phyloP scores from a whole-genome alignment of 2,113 vertebrate species.

The Tyrannus savana region DNA sequence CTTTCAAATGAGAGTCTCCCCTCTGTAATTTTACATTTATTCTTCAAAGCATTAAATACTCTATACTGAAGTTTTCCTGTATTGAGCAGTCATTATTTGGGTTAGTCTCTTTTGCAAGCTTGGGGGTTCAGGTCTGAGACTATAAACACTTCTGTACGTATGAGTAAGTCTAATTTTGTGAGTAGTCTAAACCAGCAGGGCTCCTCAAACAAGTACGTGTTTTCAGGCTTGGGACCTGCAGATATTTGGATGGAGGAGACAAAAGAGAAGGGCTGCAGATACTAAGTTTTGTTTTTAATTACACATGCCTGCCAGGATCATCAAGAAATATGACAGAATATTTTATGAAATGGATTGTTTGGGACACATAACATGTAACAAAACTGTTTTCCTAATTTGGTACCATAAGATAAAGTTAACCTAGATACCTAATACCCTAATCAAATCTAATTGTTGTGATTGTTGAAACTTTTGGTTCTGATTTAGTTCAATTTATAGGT shows the following conservation, averaged over 20 bases:
- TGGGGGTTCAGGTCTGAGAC: background rate
- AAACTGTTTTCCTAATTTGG: background rate
- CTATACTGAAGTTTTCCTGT: background rate
- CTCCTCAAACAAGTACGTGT: background rate
- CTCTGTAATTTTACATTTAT: background rate
- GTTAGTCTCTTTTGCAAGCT: background rate
- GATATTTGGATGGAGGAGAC: background rate
- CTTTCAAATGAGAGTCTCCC: background rate
- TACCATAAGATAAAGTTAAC: background rate
- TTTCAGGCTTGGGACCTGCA: background rate
- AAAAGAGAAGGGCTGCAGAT: background rate
- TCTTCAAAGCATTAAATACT: background rate
- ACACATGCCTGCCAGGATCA: background rate
- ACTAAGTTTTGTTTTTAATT: slow-evolving; percentile 3
- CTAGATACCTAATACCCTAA: background rate
- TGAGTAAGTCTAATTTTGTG: slow-evolving; percentile 26
- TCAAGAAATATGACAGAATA: background rate
- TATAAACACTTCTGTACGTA: background rate
- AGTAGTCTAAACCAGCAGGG: slow-evolving; percentile 6
- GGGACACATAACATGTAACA: background rate
- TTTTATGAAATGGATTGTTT: background rate
- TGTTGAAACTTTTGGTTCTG: background rate
- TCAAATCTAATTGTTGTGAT: background rate
- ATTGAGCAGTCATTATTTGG: background rate
- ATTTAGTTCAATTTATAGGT: background rate